Evolutionary conservation across 2,888 invertebrate genomes (phyloP), one percentile per base, ranked within the genome.

Genomic region (Heliconius cydno): DNA sequence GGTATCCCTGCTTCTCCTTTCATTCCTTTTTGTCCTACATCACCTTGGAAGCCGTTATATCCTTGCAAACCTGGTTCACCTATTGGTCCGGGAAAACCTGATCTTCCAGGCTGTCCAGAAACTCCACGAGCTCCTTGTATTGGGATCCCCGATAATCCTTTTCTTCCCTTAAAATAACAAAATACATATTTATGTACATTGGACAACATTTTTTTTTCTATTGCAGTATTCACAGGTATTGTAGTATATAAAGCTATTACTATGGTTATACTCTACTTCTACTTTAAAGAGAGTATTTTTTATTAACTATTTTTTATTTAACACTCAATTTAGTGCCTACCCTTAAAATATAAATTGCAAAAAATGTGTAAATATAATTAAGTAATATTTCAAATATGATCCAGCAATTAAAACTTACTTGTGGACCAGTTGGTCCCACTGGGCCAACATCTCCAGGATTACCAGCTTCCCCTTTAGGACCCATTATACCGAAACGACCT

Each of bases 101-200:
- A 96, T 88, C 96, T 96, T 65, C 98, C 98, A 76, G 96, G 95
- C 83, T 96, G 95, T 81, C 98, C 98, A 88, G 96, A 94, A 19
- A 96, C 90, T 38, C 98, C 98, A 46, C 97, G 95, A 41, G 96
- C 89, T 75, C 98, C 98, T 52, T 96, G 97, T 78, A 88, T 82
- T 46, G 80, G 78, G 34, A 90, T 87, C 34, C 93, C 95, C 75
- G 88, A 86, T 25, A 91, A 87, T 77, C 95, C 95, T 88, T 94
- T 94, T 76, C 92, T 89, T 52, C 95, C 95, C 95, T 95, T 86
- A 71, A 87, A 88, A 84, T 83, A n/a, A 60, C 57, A 60, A 60
- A 6, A 60, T n/a, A n/a, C 10, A 60, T n/a, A 60, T 60, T 19
- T 60, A n/a, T n/a, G 9, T 60, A 60, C n/a, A 60, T 57, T 57